Conservation (phyloP, 2,113 vertebrate genomes). For the Macquaria australasica region DNA sequence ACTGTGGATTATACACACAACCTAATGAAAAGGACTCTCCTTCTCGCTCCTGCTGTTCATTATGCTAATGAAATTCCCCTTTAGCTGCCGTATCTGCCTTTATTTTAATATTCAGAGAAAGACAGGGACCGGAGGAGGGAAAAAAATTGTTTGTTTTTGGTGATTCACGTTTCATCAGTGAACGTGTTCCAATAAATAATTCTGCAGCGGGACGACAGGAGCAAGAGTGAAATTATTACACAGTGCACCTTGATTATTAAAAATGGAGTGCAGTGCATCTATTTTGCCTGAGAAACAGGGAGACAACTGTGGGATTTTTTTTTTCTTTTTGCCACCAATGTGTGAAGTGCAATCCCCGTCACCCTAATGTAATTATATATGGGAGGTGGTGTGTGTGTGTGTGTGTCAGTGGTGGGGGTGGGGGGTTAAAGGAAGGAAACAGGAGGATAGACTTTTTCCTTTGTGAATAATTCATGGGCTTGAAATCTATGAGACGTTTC, state of each 20-base stretch:
- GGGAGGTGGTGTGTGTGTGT: neutral
- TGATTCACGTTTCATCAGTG: conserved; percentile 39
- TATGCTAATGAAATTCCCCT: conserved; percentile 71
- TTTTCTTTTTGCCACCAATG: conserved; percentile 9
- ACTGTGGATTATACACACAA: conserved; percentile 58
- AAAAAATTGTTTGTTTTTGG: conserved; percentile 49
- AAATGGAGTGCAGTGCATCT: conserved; percentile 32
- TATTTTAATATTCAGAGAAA: conserved; percentile 67
- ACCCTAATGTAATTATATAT: conserved; percentile 64
- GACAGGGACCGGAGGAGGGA: neutral
- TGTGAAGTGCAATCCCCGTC: conserved; percentile 56
- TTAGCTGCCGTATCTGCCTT: conserved; percentile 53
- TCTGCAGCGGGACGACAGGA: conserved; percentile 17
- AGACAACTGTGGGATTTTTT: neutral
- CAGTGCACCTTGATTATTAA: conserved; percentile 65
- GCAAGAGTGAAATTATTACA: conserved; percentile 53
- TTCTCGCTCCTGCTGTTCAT: conserved; percentile 56
- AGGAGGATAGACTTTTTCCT: conserved; percentile 45
- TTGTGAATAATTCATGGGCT: conserved; percentile 72
- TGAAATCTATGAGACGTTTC: conserved; percentile 63
- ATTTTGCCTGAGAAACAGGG: conserved; percentile 18
- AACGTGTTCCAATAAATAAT: conserved; percentile 59
- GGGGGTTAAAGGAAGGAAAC: conserved; percentile 35
- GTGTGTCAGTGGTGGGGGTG: neutral
- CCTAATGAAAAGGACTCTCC: conserved; percentile 65